Base-by-base conservation (phyloP, 92 coral and sea anemone species). In the Desmophyllum pertusum region DNA sequence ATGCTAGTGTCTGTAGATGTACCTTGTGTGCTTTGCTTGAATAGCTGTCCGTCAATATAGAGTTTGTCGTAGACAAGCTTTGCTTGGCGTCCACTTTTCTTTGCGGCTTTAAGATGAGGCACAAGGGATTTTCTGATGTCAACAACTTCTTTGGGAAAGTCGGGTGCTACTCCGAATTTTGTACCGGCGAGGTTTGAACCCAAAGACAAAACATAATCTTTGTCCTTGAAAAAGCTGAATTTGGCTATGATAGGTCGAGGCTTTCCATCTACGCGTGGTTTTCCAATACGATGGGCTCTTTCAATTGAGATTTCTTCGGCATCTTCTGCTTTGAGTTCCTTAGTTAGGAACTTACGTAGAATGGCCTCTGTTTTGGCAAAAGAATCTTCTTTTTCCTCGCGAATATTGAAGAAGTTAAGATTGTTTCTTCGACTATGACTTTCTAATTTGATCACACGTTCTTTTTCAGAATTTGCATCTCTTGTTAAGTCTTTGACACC, bases 231-330 rank as follows among this genome's bases (percentile, higher is more conserved):
- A n/a, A n/a, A n/a, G n/a, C n/a, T 63, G 51, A 82, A 82, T 46
- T 72, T 71, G 23, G 79, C 86, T 18, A 71, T 70, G 10, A 81
- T 70, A 21, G 79, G 86, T 38, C 86, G 63, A 43, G 86, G 86
- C 25, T 29, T 81, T 38, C 73, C 86, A 5, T 42, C 69, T 0
- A 30, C 38, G 27, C 77, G 70, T 0, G 79, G 38, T 19, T 42
- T 48, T 45, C 79, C 79, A 4, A 80, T 4, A 11, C 84, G 3
- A 10, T 64, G 84, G 17, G 84, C 84, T 31, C 67, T 80, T 21
- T 80, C 84, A 17, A 80, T 80, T 64, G 61, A 52, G 18, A 52
- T 17, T 52, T 52, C 5, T 5, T 53, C 62, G 21, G 19, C 62
- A 19, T 53, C 62, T 53, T 53, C 62, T 13, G 19, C 62, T 53